A percentile compares a stretch with the other conserved stretches of the same genome.
Evolutionary conservation across 1,140 invertebrate genomes (phyloP).

Genomic region (Zaprionus kolodkinae): DNA sequence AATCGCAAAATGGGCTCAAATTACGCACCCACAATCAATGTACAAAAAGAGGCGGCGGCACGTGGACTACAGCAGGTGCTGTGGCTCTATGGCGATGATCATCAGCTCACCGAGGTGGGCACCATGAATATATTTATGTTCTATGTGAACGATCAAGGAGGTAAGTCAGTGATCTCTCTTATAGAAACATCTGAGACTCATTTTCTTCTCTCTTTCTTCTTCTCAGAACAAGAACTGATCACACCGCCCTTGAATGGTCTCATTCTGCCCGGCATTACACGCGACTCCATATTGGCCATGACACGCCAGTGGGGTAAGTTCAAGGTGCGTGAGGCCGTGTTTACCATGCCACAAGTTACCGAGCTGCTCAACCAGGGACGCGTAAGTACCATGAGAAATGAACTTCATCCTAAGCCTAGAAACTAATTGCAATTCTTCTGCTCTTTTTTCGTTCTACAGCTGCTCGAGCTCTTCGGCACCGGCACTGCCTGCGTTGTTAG

Average conservation of each 20-base stretch:
- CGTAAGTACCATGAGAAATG: conserved; percentile 87
- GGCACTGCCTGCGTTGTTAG: conserved; percentile 97
- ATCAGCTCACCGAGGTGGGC: conserved; percentile 98
- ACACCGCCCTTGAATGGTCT: conserved; percentile 97
- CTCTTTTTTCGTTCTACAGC: conserved; percentile 85
- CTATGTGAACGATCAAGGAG: conserved; percentile 94
- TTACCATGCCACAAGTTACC: conserved; percentile 94
- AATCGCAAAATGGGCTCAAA: conserved; percentile 98
- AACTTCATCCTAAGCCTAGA: too few species aligned
- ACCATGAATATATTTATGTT: conserved; percentile 99
- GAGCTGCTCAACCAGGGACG: conserved; percentile 91
- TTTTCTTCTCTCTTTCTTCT: neutral
- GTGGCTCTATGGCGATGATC: conserved; percentile 98
- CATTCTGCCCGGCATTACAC: conserved; percentile 96
- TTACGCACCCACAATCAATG: conserved; percentile 94
- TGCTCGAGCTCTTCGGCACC: conserved; percentile 96
- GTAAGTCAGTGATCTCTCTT: conserved; percentile 85
- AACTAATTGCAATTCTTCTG: neutral
- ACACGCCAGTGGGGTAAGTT: conserved; percentile 94
- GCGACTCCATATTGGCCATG: conserved; percentile 94
- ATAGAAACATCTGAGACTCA: neutral
- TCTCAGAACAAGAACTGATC: conserved; percentile 94
- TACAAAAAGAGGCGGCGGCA: conserved; percentile 91
- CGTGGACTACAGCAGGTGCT: conserved; percentile 97
- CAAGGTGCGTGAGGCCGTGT: conserved; percentile 91